Percentiles rank a stretch among this genome's conserved stretches.
phyloP scores from a whole-genome alignment of 2,797 vertebrate species.

The Melopsittacus undulatus region DNA sequence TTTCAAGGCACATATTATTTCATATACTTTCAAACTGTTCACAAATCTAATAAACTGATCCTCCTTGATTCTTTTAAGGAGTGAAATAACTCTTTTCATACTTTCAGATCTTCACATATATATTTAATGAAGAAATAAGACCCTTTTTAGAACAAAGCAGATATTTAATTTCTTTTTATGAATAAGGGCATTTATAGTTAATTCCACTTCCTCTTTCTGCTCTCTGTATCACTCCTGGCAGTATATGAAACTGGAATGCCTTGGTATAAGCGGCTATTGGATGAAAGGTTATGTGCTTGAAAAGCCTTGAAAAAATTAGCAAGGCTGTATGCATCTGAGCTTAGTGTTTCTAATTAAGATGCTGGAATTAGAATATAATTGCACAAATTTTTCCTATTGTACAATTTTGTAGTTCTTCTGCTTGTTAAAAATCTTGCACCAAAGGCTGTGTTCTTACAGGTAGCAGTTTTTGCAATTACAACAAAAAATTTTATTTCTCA shows the following conservation, averaged over 20 bases:
- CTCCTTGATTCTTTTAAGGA: constrained; percentile 25
- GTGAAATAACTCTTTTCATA: constrained; percentile 25
- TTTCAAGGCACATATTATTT: constrained; percentile 47
- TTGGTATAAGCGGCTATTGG: not conserved
- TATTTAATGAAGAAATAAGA: constrained; percentile 54
- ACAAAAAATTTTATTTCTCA: not conserved
- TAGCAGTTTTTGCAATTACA: not conserved
- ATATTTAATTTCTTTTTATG: constrained; percentile 15
- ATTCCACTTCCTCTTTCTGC: not conserved
- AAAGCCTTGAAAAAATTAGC: not conserved
- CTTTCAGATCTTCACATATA: constrained; percentile 4
- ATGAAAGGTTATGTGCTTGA: not conserved
- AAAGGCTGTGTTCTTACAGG: not conserved
- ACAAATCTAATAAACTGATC: constrained; percentile 52
- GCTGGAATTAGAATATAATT: not conserved
- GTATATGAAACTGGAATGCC: not conserved
- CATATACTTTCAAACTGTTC: constrained; percentile 40
- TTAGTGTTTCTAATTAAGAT: not conserved
- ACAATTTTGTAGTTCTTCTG: not conserved
- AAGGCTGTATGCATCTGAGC: not conserved
- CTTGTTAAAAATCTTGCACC: not conserved
- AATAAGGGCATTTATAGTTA: not conserved
- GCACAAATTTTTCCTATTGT: not conserved
- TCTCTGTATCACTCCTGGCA: not conserved
- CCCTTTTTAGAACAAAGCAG: not conserved